A percentile compares a stretch with the other conserved stretches of the same genome.
phyloP scores from a whole-genome alignment of 1,140 invertebrate species.

The Antheraea pernyi region DNA sequence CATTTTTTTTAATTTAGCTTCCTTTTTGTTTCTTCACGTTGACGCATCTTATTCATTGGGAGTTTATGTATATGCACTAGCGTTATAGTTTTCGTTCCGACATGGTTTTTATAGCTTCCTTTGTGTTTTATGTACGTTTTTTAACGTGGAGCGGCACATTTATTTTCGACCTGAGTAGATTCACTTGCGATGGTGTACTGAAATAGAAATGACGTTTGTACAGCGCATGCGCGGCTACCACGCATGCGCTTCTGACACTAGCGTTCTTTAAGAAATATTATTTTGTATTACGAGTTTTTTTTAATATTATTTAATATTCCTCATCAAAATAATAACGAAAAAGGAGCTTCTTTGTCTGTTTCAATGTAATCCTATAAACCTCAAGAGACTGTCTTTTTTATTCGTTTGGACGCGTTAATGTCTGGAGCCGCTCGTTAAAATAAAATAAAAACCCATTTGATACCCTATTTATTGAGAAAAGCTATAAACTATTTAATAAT shows the following conservation, averaged over 20 bases:
- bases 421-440: too few species aligned
- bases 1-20: conserved; percentile 64
- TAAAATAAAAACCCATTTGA: too few species aligned
- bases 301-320: too few species aligned
- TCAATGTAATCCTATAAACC: too few species aligned
- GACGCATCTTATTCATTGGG: conserved; percentile 43
- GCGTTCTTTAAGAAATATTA: neutral
- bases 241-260: neutral
- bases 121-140: neutral
- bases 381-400: too few species aligned
- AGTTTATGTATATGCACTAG: neutral
- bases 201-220: conserved; percentile 72
- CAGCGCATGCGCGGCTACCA: conserved; percentile 44
- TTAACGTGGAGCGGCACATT: neutral
- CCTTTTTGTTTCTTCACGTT: conserved; percentile 62
- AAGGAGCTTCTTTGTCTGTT: too few species aligned
- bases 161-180: conserved; percentile 1
- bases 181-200: conserved; percentile 34
- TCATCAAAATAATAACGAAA: too few species aligned
- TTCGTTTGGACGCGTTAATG: too few species aligned
- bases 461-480: too few species aligned
- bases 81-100: neutral
- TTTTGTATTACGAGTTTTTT: neutral
- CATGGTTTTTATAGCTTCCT: neutral
- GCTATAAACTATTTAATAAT: too few species aligned